Conservation (phyloP, 2,888 invertebrate species). For the Euspilapteryx auroguttella region DNA sequence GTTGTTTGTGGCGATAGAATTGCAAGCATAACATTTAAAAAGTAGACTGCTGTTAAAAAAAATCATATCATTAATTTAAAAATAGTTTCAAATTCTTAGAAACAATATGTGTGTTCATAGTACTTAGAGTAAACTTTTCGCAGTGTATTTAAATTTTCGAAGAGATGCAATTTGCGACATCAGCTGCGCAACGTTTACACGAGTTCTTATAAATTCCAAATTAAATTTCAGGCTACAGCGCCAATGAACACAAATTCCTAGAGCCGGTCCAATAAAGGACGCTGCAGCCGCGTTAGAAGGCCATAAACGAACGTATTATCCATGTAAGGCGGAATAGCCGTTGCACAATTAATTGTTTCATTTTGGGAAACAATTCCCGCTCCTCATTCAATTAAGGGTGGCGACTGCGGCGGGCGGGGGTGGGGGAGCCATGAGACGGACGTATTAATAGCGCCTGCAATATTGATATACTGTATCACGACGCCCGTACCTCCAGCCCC, state of each 20-base stretch:
- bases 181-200: conserved; percentile 22
- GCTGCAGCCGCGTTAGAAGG: conserved; percentile 59
- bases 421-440: conserved; percentile 47
- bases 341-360: conserved; percentile 64
- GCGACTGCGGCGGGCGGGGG: conserved; percentile 35
- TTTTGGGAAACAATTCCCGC: conserved; percentile 63
- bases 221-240: conserved; percentile 56
- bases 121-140: too few species aligned
- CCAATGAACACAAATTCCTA: conserved; percentile 60
- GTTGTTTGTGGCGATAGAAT: too few species aligned
- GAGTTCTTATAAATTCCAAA: conserved; percentile 51
- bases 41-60: too few species aligned
- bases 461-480: conserved; percentile 57
- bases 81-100: too few species aligned
- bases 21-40: too few species aligned
- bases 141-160: too few species aligned
- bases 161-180: conserved; percentile 3
- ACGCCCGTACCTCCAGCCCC: conserved; percentile 20
- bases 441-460: conserved; percentile 62
- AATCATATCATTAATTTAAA: too few species aligned
- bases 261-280: conserved; percentile 59
- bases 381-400: conserved; percentile 63
- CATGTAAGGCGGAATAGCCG: conserved; percentile 63
- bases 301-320: conserved; percentile 62
- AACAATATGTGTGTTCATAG: too few species aligned